Evolutionary conservation across 2,888 invertebrate species (phyloP).

Genomic region (Dynastes tityus): DNA sequence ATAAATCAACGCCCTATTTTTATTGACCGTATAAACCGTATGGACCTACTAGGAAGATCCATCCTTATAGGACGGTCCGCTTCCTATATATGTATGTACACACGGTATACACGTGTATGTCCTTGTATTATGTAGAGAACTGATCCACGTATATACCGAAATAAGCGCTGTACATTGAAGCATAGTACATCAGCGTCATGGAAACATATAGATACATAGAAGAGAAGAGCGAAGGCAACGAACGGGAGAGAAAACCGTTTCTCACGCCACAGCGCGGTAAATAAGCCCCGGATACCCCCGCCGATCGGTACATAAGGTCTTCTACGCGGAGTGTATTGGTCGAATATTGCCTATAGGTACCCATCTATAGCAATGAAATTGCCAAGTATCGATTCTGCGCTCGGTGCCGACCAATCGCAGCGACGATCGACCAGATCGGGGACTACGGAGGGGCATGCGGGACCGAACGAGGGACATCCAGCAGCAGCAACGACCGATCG

Average conservation of each 20-base stretch:
- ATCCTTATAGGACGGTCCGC: no score
- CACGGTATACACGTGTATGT: neutral
- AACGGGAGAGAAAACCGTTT: conserved; percentile 19
- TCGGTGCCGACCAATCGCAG: conserved; percentile 73
- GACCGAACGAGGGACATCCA: conserved; percentile 49
- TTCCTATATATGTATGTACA: neutral
- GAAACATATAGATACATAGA: neutral
- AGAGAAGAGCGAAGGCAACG: neutral
- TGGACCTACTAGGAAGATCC: no score
- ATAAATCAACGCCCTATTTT: no score
- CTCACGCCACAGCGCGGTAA: conserved; percentile 28
- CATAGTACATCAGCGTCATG: neutral
- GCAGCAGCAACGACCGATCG: conserved; percentile 63
- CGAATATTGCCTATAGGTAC: conserved; percentile 70
- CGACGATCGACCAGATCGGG: conserved; percentile 50
- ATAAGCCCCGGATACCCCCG: conserved; percentile 18
- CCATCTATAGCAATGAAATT: conserved; percentile 72
- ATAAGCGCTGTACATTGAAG: no score
- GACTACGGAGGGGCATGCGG: conserved; percentile 56
- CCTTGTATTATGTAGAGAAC: neutral
- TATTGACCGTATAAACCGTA: no score
- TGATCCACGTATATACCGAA: neutral
- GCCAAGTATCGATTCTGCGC: conserved; percentile 77
- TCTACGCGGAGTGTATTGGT: conserved; percentile 65
- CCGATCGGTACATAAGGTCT: conserved; percentile 48